Evolutionary conservation across 2,888 invertebrate species (phyloP), one percentile per base, ranked within the genome.

Genomic region (Andrena chrysosceles): DNA sequence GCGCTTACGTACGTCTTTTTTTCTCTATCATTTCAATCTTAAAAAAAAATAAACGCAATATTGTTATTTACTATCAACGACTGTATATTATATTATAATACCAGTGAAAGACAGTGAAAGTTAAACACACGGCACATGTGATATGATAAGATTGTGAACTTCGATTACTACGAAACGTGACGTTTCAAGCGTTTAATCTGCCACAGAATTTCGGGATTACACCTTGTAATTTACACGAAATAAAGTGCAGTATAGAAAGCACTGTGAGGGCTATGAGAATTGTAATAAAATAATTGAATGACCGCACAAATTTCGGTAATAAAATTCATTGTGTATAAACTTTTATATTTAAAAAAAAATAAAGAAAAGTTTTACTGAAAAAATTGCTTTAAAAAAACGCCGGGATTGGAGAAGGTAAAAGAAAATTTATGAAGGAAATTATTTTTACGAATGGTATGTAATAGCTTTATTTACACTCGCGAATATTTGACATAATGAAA

Each of bases 211-310:
- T 10, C 23, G 23, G 4, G 3, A 20, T 13, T 8, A 52, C n/a
- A n/a, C n/a, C n/a, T n/a, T n/a, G n/a, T n/a, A n/a, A n/a, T n/a
- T n/a, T n/a, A n/a, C 8, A 52, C 8, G 2, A 56, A 10, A 26
- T n/a, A 54, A 56, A 26, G 20, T 26, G 13, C 4, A 56, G 56
- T 16, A 42, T 4, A 42, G 2, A 42, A 20, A 8, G 10, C 56
- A 56, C 10, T 56, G 13, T 26, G 23, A 10, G 26, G 26, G 23
- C 10, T 10, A 10, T 23, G 56, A 23, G 56, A 56, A 56, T 10
- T 26, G 26, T 56, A 20, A 26, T 23, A 56, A 56, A 56, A 56
- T 56, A 56, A 56, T 56, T 56, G 56, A 56, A 23, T 23, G 56
- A 56, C 26, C 23, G 23, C 3, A 56, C 2, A 56, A 56, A 23